Base-by-base conservation (phyloP, 2,113 vertebrate species). In the Carollia perspicillata region DNA sequence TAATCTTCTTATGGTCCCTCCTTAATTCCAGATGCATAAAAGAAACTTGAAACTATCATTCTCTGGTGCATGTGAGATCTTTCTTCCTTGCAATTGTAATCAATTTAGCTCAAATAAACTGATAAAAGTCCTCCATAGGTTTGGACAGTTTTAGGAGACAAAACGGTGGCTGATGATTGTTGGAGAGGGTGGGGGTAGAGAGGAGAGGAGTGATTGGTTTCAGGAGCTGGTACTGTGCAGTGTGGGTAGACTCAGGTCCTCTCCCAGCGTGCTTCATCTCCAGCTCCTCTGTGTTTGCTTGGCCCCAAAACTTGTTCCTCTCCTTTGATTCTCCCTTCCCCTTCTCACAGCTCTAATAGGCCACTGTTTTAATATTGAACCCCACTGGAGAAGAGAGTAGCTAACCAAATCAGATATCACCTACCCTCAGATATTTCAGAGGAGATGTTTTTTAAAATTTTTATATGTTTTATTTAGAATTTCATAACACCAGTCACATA, bases 381-480 rank as follows among this genome's bases (percentile, higher is more conserved):
- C 8, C 20, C 30, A 42, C 3, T 89, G 60, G 12, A 30, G 51
- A 44, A 63, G n/a, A 83, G 14, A 63, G 10, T 14, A 17, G 35
- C 14, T 68, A 33, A 60, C 1, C 13, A 79, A 81, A 87, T 65
- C 55, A 81, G 37, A 63, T 33, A 13, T 33, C 33, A 65, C 55
- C 30, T 55, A 37, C 37, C 20, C 18, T 17, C 37, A 51, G 51
- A 63, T 35, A 78, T 53, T 65, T 95, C 53, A 71, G 42, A 95
- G 42, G 42, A 79, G 60, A 72, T 11, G 22, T 11, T 68, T 78
- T 51, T 74, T 47, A 6, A 55, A 60, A 58, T 3, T 99, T 99
- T 99, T 98, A 99, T 99, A 99, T 99, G 98, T 99, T 99, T 99
- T 99, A 99, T 99, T 99, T 99, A 99, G 98, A 99, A 99, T 98